Conservation (phyloP, 2,113 vertebrate genomes). For the Stegastes partitus region DNA sequence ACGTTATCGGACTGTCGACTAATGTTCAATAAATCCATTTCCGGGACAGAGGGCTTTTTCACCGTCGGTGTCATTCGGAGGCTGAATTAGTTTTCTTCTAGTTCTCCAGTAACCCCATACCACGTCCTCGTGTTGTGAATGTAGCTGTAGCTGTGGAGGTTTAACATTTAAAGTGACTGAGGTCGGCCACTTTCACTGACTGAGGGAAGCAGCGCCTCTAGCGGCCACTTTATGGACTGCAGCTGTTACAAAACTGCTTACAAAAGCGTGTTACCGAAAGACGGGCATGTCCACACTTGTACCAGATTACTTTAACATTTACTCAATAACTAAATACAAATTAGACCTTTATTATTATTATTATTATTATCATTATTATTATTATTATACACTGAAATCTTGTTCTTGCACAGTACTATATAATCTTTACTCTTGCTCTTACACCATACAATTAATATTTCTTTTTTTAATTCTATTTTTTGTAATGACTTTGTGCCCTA, state of each 20-base stretch:
- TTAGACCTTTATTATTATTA: too few species aligned
- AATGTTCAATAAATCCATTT: constrained; percentile 32
- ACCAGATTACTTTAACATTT: too few species aligned
- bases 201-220: constrained; percentile 6
- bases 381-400: too few species aligned
- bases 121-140: constrained; percentile 8
- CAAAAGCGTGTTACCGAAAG: background rate
- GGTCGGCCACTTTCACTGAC: too few species aligned
- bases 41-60: background rate
- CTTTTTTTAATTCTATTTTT: too few species aligned
- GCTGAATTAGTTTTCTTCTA: background rate
- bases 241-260: background rate
- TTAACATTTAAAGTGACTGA: background rate
- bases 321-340: too few species aligned
- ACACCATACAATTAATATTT: too few species aligned
- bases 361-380: too few species aligned
- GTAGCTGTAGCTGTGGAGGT: background rate
- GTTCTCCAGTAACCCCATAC: background rate
- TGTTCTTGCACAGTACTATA: too few species aligned
- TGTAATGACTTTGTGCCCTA: too few species aligned
- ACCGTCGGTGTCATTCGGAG: constrained; percentile 44
- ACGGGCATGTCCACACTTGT: too few species aligned
- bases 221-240: constrained; percentile 8
- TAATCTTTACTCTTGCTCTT: too few species aligned
- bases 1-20: background rate